Evolutionary conservation across 2,797 vertebrate species (phyloP).

Genomic region (Myiotriccus ornatus): DNA sequence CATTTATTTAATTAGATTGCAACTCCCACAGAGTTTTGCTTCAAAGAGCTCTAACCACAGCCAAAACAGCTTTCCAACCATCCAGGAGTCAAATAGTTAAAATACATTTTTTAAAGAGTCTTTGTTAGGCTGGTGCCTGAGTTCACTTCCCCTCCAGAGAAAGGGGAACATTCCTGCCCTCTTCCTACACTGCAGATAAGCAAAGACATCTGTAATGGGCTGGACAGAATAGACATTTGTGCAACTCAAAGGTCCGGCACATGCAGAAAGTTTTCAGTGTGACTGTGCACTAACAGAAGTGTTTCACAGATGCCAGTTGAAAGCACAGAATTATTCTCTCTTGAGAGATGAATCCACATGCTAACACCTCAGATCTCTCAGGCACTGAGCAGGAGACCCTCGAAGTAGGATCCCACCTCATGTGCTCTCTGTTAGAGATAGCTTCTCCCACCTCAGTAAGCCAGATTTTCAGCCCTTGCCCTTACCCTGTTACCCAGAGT

Average conservation of each 20-base stretch:
- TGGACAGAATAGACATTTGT: neutral
- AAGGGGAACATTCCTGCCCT: slow-evolving; percentile 41
- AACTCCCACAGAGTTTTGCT: neutral
- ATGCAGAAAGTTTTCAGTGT: neutral
- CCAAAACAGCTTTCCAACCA: neutral
- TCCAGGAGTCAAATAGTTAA: slow-evolving; percentile 21
- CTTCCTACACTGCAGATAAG: slow-evolving; percentile 48
- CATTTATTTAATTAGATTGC: neutral
- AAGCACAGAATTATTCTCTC: neutral
- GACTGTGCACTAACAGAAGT: neutral
- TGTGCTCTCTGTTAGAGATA: accelerated
- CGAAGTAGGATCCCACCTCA: neutral
- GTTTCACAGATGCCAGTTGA: neutral
- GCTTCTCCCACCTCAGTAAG: neutral
- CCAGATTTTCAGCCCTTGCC: neutral
- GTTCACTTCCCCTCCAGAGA: slow-evolving; percentile 50
- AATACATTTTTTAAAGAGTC: neutral
- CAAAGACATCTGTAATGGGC: neutral
- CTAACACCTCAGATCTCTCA: neutral
- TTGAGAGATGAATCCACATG: accelerated
- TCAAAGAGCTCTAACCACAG: neutral
- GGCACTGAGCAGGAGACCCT: neutral
- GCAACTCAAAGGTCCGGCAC: neutral
- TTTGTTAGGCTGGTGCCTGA: slow-evolving; percentile 24
- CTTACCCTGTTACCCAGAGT: neutral